Evolutionary conservation across 2,113 vertebrate species (phyloP), one percentile per base, ranked within the genome.

Genomic region (human (Homo sapiens)): DNA sequence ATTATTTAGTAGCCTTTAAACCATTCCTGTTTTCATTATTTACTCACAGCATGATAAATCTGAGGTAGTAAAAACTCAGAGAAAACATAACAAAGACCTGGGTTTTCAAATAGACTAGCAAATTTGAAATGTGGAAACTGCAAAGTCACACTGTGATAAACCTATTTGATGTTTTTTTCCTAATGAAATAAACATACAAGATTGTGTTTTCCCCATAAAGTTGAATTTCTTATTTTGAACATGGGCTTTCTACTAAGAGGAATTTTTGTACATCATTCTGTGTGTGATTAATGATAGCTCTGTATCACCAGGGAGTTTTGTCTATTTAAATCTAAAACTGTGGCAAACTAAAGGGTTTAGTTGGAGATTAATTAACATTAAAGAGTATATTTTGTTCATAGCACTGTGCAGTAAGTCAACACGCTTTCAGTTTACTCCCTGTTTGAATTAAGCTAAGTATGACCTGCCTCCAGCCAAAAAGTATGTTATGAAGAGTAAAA

Each of bases 1-100:
- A 95, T 96, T 96, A 88, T 72, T 96, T 68, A 92, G 88, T n/a
- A 96, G 75, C 64, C 40, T 96, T 95, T 94, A 97, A 83, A 40
- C 30, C 27, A 76, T 43, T 85, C 20, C 55, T 90, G 40, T 83
- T 97, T 96, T 92, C 87, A 95, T 93, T 88, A 93, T 92, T 92
- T 96, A 87, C 57, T 92, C 92, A 92, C 64, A 93, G 80, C 66
- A 57, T 85, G 95, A 80, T 90, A 96, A 93, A 92, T 78, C 78
- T 78, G 30, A 82, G 59, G 61, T 52, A 64, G 50, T 66, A 64
- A n/a, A 96, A 96, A 90, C 61, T 95, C 92, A 84, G 83, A 96
- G 40, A 91, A 57, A 96, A 92, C 6, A 76, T 72, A 89, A 95
- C 59, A 38, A 95, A 76, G 52, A 76, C 50, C n/a, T 55, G 38